phyloP scores from a whole-genome alignment of 2,113 vertebrate species.

The Urocitellus parryii region DNA sequence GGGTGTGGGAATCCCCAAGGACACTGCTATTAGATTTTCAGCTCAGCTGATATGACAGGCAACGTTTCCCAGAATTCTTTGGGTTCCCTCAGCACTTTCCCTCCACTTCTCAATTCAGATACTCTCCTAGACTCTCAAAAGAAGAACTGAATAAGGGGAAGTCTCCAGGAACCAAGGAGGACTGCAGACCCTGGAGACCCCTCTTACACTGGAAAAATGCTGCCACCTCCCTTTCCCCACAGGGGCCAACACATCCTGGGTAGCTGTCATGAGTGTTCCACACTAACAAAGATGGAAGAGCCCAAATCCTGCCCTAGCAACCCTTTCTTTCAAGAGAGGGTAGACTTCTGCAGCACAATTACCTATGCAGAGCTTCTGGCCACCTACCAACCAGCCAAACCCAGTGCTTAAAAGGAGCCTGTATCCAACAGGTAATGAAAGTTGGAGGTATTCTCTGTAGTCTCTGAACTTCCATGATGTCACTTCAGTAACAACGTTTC shows the following conservation, averaged over 20 bases:
- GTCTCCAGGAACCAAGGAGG: not conserved
- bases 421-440: not conserved
- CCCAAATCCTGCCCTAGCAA: not conserved
- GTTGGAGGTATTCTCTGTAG: not conserved
- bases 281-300: not conserved
- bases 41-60: not conserved
- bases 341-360: not conserved
- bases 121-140: not conserved
- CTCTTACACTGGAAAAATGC: not conserved
- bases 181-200: not conserved
- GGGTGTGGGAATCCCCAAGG: not conserved
- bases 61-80: not conserved
- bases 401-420: not conserved
- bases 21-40: not conserved
- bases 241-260: not conserved
- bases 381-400: too few species aligned
- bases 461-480: not conserved
- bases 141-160: not conserved
- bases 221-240: not conserved
- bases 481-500: not conserved
- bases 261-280: not conserved
- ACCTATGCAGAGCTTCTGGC: not conserved
- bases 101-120: not conserved
- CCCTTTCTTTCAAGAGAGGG: not conserved
- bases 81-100: not conserved